Evolutionary conservation across 2,113 vertebrate genomes (phyloP).

Genomic region (Chlorocebus sabaeus): DNA sequence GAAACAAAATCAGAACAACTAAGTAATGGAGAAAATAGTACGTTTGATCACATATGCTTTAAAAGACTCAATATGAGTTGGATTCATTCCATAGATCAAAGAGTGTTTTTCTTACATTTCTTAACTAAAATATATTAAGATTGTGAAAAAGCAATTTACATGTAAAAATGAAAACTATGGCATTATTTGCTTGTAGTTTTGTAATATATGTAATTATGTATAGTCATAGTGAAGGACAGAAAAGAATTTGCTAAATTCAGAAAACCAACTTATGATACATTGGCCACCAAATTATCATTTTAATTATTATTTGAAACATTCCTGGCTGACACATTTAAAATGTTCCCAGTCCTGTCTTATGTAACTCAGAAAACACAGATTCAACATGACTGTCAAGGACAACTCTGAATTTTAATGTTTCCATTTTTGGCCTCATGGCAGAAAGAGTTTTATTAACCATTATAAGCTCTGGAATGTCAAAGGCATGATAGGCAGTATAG

Average conservation of each 20-base stretch:
- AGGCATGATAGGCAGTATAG: constrained; percentile 7
- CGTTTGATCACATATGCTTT: background rate
- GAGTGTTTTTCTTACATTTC: background rate
- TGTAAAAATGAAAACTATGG: background rate
- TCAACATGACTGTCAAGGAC: constrained; percentile 54
- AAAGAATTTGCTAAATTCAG: background rate
- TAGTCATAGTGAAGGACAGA: background rate
- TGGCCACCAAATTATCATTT: background rate
- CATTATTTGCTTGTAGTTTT: background rate
- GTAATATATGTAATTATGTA: background rate
- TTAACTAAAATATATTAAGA: background rate
- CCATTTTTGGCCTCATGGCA: constrained; percentile 43
- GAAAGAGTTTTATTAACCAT: constrained; percentile 60
- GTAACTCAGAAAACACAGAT: constrained; percentile 46
- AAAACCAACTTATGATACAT: background rate
- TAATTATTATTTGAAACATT: constrained; percentile 8
- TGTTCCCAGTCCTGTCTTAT: constrained; percentile 36
- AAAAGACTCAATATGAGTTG: background rate
- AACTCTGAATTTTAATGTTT: constrained; percentile 67
- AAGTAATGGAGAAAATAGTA: background rate
- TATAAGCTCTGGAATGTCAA: constrained; percentile 51
- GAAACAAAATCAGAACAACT: background rate
- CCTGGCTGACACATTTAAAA: background rate
- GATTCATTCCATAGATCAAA: background rate
- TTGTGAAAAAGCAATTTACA: background rate